phyloP scores from a whole-genome alignment of 2,797 vertebrate species.

The Amazonetta brasiliensis region DNA sequence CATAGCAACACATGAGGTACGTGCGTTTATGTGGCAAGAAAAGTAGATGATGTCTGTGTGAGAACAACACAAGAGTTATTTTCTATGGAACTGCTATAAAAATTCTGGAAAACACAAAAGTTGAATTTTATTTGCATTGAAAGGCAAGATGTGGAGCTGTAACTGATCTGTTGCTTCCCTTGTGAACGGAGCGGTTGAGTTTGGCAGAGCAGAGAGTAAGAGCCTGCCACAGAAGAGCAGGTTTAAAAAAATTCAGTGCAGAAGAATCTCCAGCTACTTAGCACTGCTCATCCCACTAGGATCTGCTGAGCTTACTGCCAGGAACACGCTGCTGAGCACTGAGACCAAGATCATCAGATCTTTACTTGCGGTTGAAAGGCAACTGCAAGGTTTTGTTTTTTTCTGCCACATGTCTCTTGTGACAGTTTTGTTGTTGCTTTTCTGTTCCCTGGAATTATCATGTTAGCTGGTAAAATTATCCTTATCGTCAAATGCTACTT shows the following conservation, averaged over 20 bases:
- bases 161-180: not conserved
- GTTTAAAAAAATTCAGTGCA: not conserved
- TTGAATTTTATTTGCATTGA: not conserved
- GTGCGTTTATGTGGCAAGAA: not conserved
- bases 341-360: not conserved
- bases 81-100: not conserved
- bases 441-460: not conserved
- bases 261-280: not conserved
- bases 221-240: not conserved
- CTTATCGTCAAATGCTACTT: not conserved
- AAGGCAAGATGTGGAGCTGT: not conserved
- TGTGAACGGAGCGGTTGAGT: not conserved
- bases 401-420: not conserved
- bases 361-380: not conserved
- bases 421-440: not conserved
- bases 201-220: not conserved
- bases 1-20: accelerated
- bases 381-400: not conserved
- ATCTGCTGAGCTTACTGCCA: not conserved
- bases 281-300: not conserved
- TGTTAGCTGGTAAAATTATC: not conserved
- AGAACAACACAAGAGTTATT: not conserved
- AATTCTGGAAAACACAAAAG: accelerated
- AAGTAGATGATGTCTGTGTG: not conserved
- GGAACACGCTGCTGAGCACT: not conserved